Conservation (phyloP, 1,140 invertebrate genomes). For the Panulirus ornatus region DNA sequence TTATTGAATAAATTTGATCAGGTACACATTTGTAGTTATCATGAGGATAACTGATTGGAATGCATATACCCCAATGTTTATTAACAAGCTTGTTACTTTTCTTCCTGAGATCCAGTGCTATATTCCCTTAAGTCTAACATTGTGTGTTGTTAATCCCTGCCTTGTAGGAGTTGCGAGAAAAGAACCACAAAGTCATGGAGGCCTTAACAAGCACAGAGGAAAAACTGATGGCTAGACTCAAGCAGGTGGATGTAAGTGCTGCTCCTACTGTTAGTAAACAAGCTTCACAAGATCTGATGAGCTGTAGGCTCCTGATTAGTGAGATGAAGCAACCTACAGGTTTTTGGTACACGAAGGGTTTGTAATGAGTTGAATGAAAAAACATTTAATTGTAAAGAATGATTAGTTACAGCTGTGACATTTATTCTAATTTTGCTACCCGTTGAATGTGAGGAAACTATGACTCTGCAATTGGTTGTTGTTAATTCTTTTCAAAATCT, state of each 20-base stretch:
- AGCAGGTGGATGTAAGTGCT: constrained; percentile 72
- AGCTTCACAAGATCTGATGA: constrained; percentile 21
- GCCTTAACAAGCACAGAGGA: constrained; percentile 70
- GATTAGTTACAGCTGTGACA: too few species aligned
- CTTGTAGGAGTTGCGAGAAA: constrained; percentile 71
- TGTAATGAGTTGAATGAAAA: too few species aligned
- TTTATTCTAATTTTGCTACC: too few species aligned
- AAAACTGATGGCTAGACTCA: constrained; percentile 72
- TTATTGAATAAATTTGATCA: background rate
- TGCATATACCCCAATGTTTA: constrained; percentile 17
- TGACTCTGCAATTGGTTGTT: too few species aligned
- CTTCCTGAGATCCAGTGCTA: constrained; percentile 32
- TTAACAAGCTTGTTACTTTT: constrained; percentile 9
- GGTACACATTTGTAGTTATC: background rate
- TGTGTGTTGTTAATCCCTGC: constrained; percentile 65
- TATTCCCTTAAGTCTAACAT: constrained; percentile 60
- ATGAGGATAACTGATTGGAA: constrained; percentile 21
- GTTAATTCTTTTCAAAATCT: too few species aligned
- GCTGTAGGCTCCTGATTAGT: background rate
- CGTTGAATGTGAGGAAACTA: too few species aligned
- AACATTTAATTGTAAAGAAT: too few species aligned
- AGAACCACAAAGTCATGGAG: constrained; percentile 71
- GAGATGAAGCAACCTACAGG: constrained; percentile 10
- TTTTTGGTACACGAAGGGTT: background rate
- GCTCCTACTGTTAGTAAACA: constrained; percentile 38